Evolutionary conservation across 2,888 invertebrate genomes (phyloP).

Genomic region (Nemapogon koenigi): DNA sequence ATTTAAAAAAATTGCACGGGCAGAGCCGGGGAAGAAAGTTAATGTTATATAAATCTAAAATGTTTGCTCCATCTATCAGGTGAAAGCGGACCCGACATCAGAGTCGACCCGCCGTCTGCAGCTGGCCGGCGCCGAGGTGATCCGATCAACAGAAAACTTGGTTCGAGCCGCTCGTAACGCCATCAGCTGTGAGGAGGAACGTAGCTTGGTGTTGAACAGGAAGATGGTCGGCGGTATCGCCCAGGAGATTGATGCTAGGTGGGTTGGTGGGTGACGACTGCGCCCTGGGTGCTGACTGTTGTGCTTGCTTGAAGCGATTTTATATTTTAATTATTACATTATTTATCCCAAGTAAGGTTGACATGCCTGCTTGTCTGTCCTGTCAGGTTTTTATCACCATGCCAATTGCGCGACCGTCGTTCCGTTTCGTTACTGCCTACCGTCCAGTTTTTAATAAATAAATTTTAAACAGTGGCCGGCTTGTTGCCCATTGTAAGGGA

Average conservation of each 20-base stretch:
- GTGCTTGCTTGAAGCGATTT: no score
- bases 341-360: no score
- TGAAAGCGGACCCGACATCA: conserved; percentile 96
- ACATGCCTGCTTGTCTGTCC: no score
- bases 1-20: no score
- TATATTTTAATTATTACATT: no score
- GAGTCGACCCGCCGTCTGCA: conserved; percentile 91
- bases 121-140: conserved; percentile 95
- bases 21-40: no score
- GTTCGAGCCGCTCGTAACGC: conserved; percentile 94
- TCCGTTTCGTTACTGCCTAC: no score
- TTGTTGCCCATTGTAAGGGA: no score
- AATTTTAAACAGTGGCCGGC: no score
- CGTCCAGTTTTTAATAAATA: no score
- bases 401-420: no score
- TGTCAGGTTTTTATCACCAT: no score
- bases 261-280: neutral
- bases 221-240: conserved; percentile 97
- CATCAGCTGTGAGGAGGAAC: conserved; percentile 89
- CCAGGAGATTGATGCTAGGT: conserved; percentile 91
- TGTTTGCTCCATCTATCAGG: conserved; percentile 25
- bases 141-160: conserved; percentile 96
- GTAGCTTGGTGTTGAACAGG: conserved; percentile 87
- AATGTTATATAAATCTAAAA: neutral
- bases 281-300: neutral